Evolutionary conservation across 1,140 invertebrate genomes (phyloP), one percentile per base, ranked within the genome.

Genomic region (Leptinotarsa lineolata): DNA sequence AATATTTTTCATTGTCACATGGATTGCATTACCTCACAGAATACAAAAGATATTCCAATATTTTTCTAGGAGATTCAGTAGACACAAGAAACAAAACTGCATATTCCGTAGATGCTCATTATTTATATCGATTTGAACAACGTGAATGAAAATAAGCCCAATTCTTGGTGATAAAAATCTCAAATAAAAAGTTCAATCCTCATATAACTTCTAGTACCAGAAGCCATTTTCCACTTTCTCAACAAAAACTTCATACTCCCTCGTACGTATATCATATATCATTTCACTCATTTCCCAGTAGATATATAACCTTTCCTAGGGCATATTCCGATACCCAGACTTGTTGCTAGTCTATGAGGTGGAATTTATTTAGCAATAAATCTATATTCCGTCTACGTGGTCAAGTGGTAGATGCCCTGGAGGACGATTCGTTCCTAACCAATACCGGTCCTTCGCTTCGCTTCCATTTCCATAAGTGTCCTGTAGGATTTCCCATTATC

Each of bases 291-390:
- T 54, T 54, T 54, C 48, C 15, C 48, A 54, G n/a, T 18, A 4
- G n/a, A 54, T 54, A 54, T 16, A 54, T 5, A 54, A 54, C 48
- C 48, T 54, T 54, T 54, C 48, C 48, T 18, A 8, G 15, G n/a
- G 48, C 48, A 54, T 54, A 54, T 63, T 21, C 20, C 20, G 60
- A 67, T 67, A 46, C 24, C 65, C 39, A 18, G 67, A 68, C 67
- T 68, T 68, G 67, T 68, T 68, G 67, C 67, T 68, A 48, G 20
- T 54, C 67, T 20, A 54, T 67, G 12, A n/a, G 67, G 46, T 18
- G 44, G 20, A 68, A 68, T 68, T 68, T 68, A 68, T 68, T 68
- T 68, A 68, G 45, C 67, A 21, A 68, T 68, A 68, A 68, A 68
- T 68, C 67, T 58, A 68, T 68, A 68, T 68, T 68, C 67, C 67